Conservation (phyloP, 1,140 invertebrate genomes). For the Eciton burchellii region DNA sequence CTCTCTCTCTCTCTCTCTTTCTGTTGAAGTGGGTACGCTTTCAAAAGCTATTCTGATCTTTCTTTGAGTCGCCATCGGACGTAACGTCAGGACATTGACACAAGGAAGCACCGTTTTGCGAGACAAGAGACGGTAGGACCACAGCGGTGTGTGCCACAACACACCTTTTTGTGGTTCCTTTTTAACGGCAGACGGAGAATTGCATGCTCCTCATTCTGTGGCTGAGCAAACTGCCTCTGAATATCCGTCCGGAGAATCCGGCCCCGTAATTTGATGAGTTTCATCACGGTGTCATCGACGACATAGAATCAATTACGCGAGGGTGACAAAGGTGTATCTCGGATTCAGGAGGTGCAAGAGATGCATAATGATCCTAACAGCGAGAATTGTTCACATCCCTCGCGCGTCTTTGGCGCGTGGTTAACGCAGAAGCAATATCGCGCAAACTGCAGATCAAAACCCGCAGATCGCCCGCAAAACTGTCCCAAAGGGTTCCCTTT, state of each 20-base stretch:
- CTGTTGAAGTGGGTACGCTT: constrained; percentile 56
- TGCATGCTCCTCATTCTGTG: constrained; percentile 41
- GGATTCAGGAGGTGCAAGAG: no score
- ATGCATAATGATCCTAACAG: no score
- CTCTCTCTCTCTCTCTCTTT: constrained; percentile 67
- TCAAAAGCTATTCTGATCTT: constrained; percentile 70
- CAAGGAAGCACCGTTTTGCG: constrained; percentile 64
- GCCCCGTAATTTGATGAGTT: constrained; percentile 42
- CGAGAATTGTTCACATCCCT: no score
- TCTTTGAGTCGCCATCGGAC: constrained; percentile 67
- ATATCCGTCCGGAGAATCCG: constrained; percentile 9
- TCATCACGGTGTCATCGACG: constrained; percentile 12
- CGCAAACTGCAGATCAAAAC: no score
- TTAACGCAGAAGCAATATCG: no score
- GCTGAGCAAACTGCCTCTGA: constrained; percentile 30
- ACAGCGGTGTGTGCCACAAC: constrained; percentile 53
- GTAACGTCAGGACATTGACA: constrained; percentile 71
- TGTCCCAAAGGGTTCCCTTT: no score
- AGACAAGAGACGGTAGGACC: constrained; percentile 48
- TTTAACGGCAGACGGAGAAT: constrained; percentile 37
- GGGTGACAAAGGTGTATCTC: not conserved
- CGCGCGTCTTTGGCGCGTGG: no score
- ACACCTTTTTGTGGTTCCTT: constrained; percentile 57
- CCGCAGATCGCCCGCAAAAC: no score
- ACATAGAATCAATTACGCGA: constrained; percentile 1